Evolutionary conservation across 1,140 invertebrate species (phyloP), one percentile per base, ranked within the genome.

Genomic region (Zophobas morio): DNA sequence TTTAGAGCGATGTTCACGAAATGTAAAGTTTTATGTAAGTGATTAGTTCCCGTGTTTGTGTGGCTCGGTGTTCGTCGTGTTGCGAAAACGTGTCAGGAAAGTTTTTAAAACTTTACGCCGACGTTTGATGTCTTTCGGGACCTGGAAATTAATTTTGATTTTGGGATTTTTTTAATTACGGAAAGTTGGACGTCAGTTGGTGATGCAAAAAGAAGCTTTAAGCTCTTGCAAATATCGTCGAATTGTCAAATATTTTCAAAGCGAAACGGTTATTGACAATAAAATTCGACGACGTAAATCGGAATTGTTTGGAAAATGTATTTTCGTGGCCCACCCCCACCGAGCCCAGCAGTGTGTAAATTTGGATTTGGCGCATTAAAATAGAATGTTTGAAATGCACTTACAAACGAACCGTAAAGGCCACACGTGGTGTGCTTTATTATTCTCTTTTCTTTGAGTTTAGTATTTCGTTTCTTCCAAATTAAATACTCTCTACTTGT

Each of bases 331-430:
- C 33, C 54, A 57, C 54, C 54, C 54, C 54, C 54, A 57, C 54
- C 8, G 35, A 57, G 54, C 34, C 4, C 6, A 20, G 8, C 54
- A 3, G 54, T 5, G 20, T 53, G 49, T 53, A 53, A 53, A 57
- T 57, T 57, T 57, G 54, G 54, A 57, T 34, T 57, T 57, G 54
- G 54, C 54, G 32, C 54, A 57, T 57, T 57, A 57, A 57, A 35
- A 57, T 57, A 57, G 54, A 57, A 57, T 57, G 54, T 57, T 57
- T 57, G 54, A 57, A 57, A 57, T 57, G 54, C 54, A 37, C 6
- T 37, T n/a, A 2, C 49, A 51, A 39, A 63, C 35, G 49, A n/a
- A 34, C 20, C 36, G 35, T 39, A 40, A 8, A 57, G 36, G 36
- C 57, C 57, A 63, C 35, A 63, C 57, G 57, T 39, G 57, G 57